Evolutionary conservation across 2,888 invertebrate genomes (phyloP), one percentile per base, ranked within the genome.

Genomic region (Carcina quercana): DNA sequence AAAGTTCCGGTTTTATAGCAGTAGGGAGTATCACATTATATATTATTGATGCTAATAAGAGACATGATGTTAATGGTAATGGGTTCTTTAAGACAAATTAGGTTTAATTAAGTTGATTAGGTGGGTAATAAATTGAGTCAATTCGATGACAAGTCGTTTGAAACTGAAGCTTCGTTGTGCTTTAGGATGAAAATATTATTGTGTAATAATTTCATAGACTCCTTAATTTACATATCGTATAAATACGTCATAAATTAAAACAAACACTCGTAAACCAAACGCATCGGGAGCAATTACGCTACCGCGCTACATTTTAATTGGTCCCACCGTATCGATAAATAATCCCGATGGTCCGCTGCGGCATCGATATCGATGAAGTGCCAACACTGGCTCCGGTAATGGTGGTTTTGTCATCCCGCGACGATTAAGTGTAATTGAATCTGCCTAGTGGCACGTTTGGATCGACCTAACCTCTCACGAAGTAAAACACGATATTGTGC

Each of bases 361-460:
- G 30, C 21, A 29, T 13, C 32, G 31, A 35, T 28, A 28, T 35
- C 32, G 35, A 40, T 34, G 30, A 30, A 33, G 25, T 32, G 12
- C 25, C 32, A 19, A 17, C 26, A 15, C 22, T 24, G 30, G 34
- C 32, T 19, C 12, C 10, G 12, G 47, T 50, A 53, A 59, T 61
- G 43, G 37, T 44, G 52, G 59, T 67, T 67, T 71, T 72, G 68
- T 71, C 66, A 67, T 71, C 59, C 53, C 48, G 49, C 46, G 50
- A 50, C 62, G 56, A 65, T 69, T 64, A 63, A 63, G 66, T 56
- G 53, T 71, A 73, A 74, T 71, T 69, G 71, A 73, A 71, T 67
- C 56, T 52, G 50, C 51, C 48, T 53, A 59, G 60, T 51, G 49
- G 61, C 59, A 56, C 53, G 55, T 57, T 63, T 49, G 57, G 56